Base-by-base conservation (phyloP, 2,797 vertebrate species). In the Neosilurus mollespiculum region DNA sequence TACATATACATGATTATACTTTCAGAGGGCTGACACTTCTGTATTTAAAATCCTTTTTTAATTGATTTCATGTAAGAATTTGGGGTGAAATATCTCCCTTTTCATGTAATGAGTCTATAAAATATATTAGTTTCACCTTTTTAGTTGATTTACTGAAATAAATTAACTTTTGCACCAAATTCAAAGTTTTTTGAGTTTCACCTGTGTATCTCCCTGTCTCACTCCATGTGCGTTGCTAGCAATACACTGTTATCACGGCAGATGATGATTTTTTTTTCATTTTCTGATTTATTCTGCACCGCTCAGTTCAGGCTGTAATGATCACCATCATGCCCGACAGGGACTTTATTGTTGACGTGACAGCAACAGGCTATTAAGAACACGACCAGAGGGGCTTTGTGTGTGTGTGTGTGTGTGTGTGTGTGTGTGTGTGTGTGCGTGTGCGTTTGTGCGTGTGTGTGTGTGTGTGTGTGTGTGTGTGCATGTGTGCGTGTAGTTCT, bases 331-430 rank as follows among this genome's bases (percentile, higher is more conserved):
- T 78, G 64, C 61, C 75, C 76, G 51, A 75, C 76, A 75, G 80
- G 76, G 65, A 67, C 61, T 82, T 49, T 80, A 82, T 80, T 84
- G 69, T 87, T 84, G 76, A 81, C 56, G 26, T 80, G 82, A 82
- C 70, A 71, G 70, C 65, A 73, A 82, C 80, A 82, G 81, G 79
- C 76, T 82, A 75, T 80, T 82, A 69, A 58, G 80, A 76, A 84
- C 78, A 82, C 37, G 58, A 71, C 78, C 80, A 56, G 77, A 80
- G 83, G 83, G 81, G 58, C 26, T 9, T 65, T 53, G 7, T 53
- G 70, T 14, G 43, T 72, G 14, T 22, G 58, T 59, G 58, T 43
- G 30, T 37, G 56, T 76, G 56, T 12, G 53, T 75, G 24, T 75
- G 51, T 54, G n/a, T 54, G 15, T 56, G 54, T 59, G 72, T 34